Percentiles rank a stretch among this genome's conserved stretches.
Conservation (phyloP, 2,113 vertebrate species). For the Hystrix brachyura region DNA sequence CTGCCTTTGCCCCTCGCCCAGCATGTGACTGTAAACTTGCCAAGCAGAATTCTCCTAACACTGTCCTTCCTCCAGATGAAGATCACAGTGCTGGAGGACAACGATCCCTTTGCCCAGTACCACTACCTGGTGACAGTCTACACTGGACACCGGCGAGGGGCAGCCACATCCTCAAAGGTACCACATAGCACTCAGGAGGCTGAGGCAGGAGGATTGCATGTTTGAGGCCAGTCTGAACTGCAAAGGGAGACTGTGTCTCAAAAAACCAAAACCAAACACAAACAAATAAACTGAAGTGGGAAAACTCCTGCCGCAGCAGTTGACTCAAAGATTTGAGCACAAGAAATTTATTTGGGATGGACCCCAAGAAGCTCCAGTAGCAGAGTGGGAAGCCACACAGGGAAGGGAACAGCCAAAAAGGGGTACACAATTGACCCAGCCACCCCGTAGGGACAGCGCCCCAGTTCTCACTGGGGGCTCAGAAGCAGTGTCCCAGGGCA, state of each 20-base stretch:
- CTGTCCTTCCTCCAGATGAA: constrained; percentile 89
- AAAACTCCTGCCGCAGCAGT: background rate
- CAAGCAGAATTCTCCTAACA: background rate
- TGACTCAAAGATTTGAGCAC: background rate
- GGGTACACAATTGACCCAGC: background rate
- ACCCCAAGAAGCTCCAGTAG: background rate
- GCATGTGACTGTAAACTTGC: background rate
- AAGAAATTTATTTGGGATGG: background rate
- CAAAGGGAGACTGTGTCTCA: background rate
- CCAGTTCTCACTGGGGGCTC: background rate
- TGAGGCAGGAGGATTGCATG: background rate
- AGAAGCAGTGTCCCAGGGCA: background rate
- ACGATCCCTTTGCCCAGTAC: constrained; percentile 95
- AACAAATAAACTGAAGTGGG: background rate
- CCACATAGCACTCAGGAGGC: background rate
- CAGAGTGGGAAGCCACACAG: background rate
- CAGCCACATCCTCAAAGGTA: constrained; percentile 96
- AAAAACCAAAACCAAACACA: background rate
- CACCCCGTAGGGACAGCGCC: background rate
- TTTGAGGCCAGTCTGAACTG: background rate
- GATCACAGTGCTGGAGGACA: constrained; percentile 94
- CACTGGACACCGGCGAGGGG: constrained; percentile 94
- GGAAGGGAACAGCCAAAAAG: background rate
- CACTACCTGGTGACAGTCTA: constrained; percentile 93
- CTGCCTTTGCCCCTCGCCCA: background rate